Conservation (phyloP, 2,888 invertebrate genomes). For the Xestoiulus laeticollis region DNA sequence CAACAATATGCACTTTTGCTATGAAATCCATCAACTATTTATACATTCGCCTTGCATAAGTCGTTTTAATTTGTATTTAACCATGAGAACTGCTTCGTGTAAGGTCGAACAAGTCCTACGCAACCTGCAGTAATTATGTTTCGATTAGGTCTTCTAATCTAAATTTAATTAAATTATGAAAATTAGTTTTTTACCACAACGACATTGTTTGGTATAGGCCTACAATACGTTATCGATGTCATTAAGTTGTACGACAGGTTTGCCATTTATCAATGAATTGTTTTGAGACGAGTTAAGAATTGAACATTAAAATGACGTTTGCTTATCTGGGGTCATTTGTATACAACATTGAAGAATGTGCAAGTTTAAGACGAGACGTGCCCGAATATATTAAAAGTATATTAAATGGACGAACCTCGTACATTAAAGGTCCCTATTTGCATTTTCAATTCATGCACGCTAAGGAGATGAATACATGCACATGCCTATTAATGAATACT, state of each 20-base stretch:
- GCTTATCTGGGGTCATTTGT: not conserved
- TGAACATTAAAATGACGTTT: constrained; percentile 11
- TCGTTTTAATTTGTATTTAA: too few species aligned
- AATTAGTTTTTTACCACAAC: not conserved
- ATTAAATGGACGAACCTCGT: not conserved
- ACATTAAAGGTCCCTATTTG: too few species aligned
- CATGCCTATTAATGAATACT: too few species aligned
- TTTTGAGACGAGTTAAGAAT: constrained; percentile 3
- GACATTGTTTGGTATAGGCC: not conserved
- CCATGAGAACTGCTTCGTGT: too few species aligned
- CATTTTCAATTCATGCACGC: not conserved
- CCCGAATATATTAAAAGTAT: not conserved
- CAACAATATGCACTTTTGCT: too few species aligned
- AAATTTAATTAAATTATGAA: not conserved
- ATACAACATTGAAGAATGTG: not conserved
- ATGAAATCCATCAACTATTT: too few species aligned
- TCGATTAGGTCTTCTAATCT: not conserved
- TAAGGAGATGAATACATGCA: not conserved
- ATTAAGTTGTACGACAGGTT: constrained; percentile 12
- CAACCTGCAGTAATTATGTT: not conserved
- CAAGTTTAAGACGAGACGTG: not conserved
- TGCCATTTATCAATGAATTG: not conserved
- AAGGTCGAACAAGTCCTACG: too few species aligned
- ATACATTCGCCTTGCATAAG: too few species aligned
- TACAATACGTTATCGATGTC: not conserved